Evolutionary conservation across 2,113 vertebrate genomes (phyloP).

Genomic region (Mesembrinibis cayennensis): DNA sequence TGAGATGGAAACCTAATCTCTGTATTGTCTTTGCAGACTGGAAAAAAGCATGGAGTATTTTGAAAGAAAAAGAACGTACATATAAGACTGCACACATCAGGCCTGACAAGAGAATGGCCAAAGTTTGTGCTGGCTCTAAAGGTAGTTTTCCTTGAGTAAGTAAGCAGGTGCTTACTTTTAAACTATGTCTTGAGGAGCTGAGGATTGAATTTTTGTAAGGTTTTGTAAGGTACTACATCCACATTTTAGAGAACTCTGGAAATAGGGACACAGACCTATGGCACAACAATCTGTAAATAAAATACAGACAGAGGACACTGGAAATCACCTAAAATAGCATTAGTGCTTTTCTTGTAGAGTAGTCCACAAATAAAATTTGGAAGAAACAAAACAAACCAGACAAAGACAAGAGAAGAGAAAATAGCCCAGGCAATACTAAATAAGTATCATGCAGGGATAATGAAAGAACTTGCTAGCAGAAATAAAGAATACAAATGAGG

Average conservation of each 20-base stretch:
- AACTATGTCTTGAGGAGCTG: neutral
- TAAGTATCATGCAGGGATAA: neutral
- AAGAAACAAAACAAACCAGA: slow-evolving; percentile 1
- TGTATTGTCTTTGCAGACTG: neutral
- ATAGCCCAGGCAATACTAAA: neutral
- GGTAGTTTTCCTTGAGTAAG: neutral
- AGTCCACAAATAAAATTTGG: slow-evolving; percentile 16
- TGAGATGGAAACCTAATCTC: neutral
- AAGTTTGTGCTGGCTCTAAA: neutral
- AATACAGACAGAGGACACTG: neutral
- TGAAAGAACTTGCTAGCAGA: slow-evolving; percentile 16
- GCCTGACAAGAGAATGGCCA: neutral
- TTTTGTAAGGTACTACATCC: neutral
- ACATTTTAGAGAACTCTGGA: neutral
- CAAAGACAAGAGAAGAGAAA: neutral
- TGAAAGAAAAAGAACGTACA: neutral
- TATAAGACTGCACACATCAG: neutral
- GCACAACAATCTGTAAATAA: neutral
- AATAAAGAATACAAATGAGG: slow-evolving; percentile 13
- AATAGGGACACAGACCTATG: neutral
- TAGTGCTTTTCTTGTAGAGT: neutral
- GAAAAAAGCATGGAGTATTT: neutral
- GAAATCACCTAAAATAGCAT: slow-evolving; percentile 10
- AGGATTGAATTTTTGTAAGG: neutral
- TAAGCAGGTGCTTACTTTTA: neutral